phyloP scores from a whole-genome alignment of 1,140 invertebrate species.

The Helicorthomorpha holstii region DNA sequence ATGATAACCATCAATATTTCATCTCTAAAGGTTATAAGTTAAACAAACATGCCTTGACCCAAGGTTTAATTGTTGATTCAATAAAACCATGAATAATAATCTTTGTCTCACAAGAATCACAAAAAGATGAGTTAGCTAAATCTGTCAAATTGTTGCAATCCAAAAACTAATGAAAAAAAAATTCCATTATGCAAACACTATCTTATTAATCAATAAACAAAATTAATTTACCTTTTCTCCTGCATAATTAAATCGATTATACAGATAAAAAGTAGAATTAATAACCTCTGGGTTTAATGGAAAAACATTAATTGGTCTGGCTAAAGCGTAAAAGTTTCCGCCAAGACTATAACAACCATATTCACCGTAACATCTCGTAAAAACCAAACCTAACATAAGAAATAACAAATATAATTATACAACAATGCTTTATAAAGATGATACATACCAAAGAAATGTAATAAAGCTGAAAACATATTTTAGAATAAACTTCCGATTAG shows the following conservation, averaged over 20 bases:
- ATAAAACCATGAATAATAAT: conserved; percentile 24
- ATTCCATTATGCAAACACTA: background rate
- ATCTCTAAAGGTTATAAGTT: too few relatives aligned
- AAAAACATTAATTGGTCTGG: conserved; percentile 56
- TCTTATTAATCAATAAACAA: too few relatives aligned
- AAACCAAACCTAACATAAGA: background rate
- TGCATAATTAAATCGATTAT: conserved; percentile 26
- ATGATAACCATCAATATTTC: conserved; percentile 9
- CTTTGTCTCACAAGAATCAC: conserved; percentile 15
- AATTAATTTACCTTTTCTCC: background rate
- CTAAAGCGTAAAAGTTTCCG: conserved; percentile 54
- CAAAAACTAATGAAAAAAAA: background rate
- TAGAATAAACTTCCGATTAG: too few relatives aligned
- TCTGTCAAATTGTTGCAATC: background rate
- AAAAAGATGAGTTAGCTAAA: background rate
- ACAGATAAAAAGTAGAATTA: conserved; percentile 31
- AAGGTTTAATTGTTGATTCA: conserved; percentile 8
- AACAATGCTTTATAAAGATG: too few relatives aligned
- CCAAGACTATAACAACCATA: conserved; percentile 67
- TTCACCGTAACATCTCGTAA: conserved; percentile 42
- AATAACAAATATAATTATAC: too few relatives aligned
- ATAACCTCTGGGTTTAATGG: conserved; percentile 43
- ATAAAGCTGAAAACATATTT: too few relatives aligned
- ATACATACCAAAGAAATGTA: too few relatives aligned
- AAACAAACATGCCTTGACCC: background rate